Conservation (phyloP, 2,797 vertebrate species). For the Rachycentron canadum region DNA sequence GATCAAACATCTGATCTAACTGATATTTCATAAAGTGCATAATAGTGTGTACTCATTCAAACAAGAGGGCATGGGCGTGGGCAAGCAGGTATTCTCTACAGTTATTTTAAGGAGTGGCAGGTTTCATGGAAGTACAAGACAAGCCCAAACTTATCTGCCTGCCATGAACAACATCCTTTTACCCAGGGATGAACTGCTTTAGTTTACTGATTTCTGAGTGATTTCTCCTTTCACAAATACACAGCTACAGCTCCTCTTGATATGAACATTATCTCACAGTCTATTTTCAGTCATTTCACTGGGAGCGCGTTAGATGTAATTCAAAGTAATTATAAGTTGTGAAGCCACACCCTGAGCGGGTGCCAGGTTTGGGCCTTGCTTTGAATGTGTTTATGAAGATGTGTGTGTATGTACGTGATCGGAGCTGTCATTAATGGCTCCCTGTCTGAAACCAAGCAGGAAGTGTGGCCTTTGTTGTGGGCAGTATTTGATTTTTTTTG, state of each 20-base stretch:
- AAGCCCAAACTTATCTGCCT: conserved; percentile 79
- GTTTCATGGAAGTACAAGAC: conserved; percentile 55
- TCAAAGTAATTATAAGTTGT: conserved; percentile 60
- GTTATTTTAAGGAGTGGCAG: conserved; percentile 85
- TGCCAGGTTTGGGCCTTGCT: conserved; percentile 49
- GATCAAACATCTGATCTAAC: neutral
- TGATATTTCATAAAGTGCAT: neutral
- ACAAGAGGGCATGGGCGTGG: conserved; percentile 21
- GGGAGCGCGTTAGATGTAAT: conserved; percentile 7
- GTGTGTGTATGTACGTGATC: neutral
- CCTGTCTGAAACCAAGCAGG: conserved; percentile 6
- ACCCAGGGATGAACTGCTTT: neutral
- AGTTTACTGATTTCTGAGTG: neutral
- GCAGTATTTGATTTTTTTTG: conserved; percentile 15
- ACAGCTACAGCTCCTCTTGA: neutral
- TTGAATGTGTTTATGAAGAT: conserved; percentile 22
- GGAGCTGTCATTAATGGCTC: conserved; percentile 29
- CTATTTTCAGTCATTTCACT: conserved; percentile 34
- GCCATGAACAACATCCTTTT: conserved; percentile 7
- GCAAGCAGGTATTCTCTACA: conserved; percentile 61
- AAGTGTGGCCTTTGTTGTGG: conserved; percentile 46
- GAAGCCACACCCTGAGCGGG: conserved; percentile 68
- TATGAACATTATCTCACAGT: neutral
- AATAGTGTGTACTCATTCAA: conserved; percentile 3
- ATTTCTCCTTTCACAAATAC: neutral